Percentiles rank a stretch among this genome's conserved stretches.
Conservation (phyloP, 2,888 invertebrate genomes). For the Orthonevra nobilis region DNA sequence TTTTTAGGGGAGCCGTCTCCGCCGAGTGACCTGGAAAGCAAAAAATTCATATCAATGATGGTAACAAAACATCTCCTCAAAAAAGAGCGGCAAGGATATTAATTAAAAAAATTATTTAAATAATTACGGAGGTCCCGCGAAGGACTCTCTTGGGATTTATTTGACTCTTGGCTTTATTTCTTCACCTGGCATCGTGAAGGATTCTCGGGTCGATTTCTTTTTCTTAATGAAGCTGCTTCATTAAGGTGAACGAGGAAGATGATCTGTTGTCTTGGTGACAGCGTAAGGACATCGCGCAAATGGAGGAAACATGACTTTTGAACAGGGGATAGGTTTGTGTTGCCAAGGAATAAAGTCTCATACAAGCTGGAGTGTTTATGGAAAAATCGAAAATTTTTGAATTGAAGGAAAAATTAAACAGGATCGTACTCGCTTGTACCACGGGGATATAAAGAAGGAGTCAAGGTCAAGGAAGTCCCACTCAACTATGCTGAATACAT, state of each 20-base stretch:
- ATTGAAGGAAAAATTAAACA: too few relatives aligned
- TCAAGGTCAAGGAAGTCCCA: too few relatives aligned
- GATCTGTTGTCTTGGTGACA: slow-evolving; percentile 57
- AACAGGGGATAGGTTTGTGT: too few relatives aligned
- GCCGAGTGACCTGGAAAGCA: slow-evolving; percentile 47
- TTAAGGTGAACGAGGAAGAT: slow-evolving; percentile 4
- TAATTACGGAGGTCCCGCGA: slow-evolving; percentile 68
- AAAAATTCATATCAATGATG: slow-evolving; percentile 34
- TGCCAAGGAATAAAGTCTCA: too few relatives aligned
- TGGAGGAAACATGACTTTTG: neutral
- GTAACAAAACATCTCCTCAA: neutral
- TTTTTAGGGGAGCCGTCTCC: neutral
- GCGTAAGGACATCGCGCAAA: slow-evolving; percentile 36
- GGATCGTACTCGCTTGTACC: too few relatives aligned
- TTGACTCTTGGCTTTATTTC: slow-evolving; percentile 15
- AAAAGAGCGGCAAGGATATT: slow-evolving; percentile 64
- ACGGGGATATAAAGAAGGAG: too few relatives aligned
- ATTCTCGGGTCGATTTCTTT: neutral
- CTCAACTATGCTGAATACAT: too few relatives aligned
- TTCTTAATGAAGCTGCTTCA: neutral
- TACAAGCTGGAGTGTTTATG: too few relatives aligned
- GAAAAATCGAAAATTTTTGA: too few relatives aligned
- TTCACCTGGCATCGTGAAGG: slow-evolving; percentile 39
- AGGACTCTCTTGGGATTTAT: slow-evolving; percentile 47
- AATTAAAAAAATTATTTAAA: slow-evolving; percentile 74